Evolutionary conservation across 37 sponge, comb jelly and placozoan genomes (phyloP).

Genomic region (Bolinopsis microptera): DNA sequence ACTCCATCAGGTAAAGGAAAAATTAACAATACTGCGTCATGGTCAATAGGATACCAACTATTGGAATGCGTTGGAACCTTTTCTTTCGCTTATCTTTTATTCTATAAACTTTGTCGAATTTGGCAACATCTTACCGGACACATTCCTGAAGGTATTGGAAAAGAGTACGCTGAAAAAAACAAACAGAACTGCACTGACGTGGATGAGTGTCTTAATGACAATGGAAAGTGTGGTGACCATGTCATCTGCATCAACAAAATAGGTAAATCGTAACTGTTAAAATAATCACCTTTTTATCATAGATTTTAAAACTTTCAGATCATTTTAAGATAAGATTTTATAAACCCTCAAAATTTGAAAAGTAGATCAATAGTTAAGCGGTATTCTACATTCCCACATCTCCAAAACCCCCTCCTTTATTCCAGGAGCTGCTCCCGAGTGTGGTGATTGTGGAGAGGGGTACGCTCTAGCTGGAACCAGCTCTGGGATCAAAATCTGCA

Average conservation of each 20-base stretch:
- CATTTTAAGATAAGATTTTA: too few relatives aligned
- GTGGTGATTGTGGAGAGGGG: constrained; percentile 30
- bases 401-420: too few relatives aligned
- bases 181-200: constrained; percentile 47
- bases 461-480: neutral
- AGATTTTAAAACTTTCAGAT: neutral
- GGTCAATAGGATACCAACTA: too few relatives aligned
- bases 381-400: too few relatives aligned
- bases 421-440: too few relatives aligned
- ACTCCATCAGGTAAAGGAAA: constrained; percentile 42
- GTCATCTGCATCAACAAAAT: constrained; percentile 7
- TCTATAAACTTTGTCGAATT: too few relatives aligned
- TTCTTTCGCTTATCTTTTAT: too few relatives aligned
- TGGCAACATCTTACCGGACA: too few relatives aligned
- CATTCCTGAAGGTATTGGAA: constrained; percentile 63
- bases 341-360: too few relatives aligned
- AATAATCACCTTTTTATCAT: neutral
- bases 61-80: too few relatives aligned
- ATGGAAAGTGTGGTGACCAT: constrained; percentile 48
- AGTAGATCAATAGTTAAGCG: too few relatives aligned
- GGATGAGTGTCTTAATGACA: constrained; percentile 20
- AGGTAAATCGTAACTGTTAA: neutral
- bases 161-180: constrained; percentile 28
- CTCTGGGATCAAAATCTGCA: neutral
- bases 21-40: neutral